phyloP scores from a whole-genome alignment of 2,888 invertebrate genomes.

The Urechis unicinctus region DNA sequence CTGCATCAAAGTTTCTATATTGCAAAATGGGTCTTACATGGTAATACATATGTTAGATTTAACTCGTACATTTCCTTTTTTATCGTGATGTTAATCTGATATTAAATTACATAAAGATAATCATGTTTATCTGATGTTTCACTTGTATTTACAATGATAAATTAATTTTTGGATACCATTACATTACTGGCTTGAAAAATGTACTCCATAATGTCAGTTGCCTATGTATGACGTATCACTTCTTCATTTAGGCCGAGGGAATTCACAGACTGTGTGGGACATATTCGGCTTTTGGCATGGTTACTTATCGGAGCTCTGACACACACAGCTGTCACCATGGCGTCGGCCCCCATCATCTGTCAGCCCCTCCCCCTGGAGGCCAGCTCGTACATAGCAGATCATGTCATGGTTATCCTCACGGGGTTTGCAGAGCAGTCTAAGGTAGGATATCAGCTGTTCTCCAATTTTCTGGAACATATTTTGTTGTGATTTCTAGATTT shows the following conservation, averaged over 20 bases:
- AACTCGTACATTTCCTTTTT: too few species aligned
- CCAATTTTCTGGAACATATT: background rate
- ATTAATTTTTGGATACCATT: too few species aligned
- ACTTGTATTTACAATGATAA: too few species aligned
- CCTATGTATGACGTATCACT: background rate
- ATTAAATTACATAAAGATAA: too few species aligned
- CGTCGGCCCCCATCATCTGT: constrained; percentile 48
- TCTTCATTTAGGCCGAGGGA: constrained; percentile 69
- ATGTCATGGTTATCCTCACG: constrained; percentile 91
- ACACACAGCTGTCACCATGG: constrained; percentile 63
- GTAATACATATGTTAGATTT: too few species aligned
- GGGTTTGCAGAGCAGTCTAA: constrained; percentile 95
- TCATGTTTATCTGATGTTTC: too few species aligned
- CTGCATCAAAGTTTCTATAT: too few species aligned
- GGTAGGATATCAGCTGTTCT: constrained; percentile 26
- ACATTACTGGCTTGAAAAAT: too few species aligned
- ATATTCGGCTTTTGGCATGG: constrained; percentile 93
- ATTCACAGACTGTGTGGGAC: constrained; percentile 84
- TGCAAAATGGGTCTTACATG: too few species aligned
- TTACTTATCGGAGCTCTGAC: constrained; percentile 87
- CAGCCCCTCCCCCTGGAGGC: constrained; percentile 93
- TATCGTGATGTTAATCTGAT: too few species aligned
- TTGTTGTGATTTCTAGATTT: too few species aligned
- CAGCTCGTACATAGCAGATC: constrained; percentile 93
- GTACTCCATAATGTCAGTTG: too few species aligned